Conservation (phyloP, 1,140 invertebrate genomes). For the Drosophila sturtevanti region DNA sequence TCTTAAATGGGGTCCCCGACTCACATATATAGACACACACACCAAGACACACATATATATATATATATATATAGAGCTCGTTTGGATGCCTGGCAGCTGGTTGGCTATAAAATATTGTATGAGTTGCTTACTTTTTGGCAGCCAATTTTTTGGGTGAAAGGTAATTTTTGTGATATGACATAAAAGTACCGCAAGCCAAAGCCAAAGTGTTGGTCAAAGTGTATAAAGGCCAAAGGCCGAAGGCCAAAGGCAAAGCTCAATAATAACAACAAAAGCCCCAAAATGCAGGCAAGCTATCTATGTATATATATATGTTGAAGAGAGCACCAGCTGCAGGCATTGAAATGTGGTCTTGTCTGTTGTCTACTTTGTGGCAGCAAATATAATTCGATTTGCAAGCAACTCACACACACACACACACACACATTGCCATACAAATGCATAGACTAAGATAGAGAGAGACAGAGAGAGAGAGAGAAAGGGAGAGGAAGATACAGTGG, state of each 20-base stretch:
- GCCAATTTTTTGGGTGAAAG: constrained; percentile 41
- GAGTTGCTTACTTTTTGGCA: constrained; percentile 35
- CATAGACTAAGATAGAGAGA: neutral
- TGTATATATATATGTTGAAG: constrained; percentile 11
- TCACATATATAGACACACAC: neutral
- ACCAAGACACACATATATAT: neutral
- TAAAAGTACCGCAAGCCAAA: constrained; percentile 24
- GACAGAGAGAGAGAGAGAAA: neutral
- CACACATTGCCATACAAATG: neutral
- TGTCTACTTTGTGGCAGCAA: constrained; percentile 75
- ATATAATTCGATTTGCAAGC: constrained; percentile 74
- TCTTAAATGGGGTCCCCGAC: constrained; percentile 27
- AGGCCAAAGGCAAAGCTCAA: constrained; percentile 28
- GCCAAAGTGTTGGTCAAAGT: constrained; percentile 59
- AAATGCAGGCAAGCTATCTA: neutral
- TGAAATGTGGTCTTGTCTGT: constrained; percentile 47
- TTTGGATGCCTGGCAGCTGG: neutral
- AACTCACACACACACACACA: constrained; percentile 16
- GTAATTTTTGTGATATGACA: constrained; percentile 32
- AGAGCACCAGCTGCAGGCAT: constrained; percentile 32
- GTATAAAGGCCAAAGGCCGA: constrained; percentile 38
- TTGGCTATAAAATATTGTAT: constrained; percentile 39
- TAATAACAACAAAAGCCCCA: constrained; percentile 16
- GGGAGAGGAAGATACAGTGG: neutral
- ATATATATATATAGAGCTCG: too few species aligned